A percentile compares a stretch with the other conserved stretches of the same genome.
Evolutionary conservation across 2,888 invertebrate genomes (phyloP).

Genomic region (Venustoraphidia nigricollis): DNA sequence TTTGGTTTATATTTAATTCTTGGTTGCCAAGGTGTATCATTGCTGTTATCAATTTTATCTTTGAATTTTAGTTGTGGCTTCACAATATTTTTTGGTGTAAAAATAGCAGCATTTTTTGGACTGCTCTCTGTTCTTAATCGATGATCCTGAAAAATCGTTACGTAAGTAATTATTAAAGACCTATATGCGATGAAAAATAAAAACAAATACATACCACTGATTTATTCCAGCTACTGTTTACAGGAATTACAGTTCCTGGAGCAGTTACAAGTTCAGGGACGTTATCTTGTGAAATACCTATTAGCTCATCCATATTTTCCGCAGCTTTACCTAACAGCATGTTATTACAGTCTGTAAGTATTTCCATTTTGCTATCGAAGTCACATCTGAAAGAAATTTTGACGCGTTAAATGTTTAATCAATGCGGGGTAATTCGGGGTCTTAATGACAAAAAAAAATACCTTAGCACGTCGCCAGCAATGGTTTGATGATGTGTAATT

Average conservation of each 20-base stretch:
- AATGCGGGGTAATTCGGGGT: no score
- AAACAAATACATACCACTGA: slow-evolving; percentile 7
- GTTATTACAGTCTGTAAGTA: slow-evolving; percentile 71
- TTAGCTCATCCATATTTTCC: slow-evolving; percentile 50
- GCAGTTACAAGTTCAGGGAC: no score
- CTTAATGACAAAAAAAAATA: slow-evolving; percentile 6
- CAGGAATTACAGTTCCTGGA: slow-evolving; percentile 11
- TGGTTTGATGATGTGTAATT: slow-evolving; percentile 36
- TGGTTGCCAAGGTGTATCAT: slow-evolving; percentile 61
- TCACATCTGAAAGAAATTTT: slow-evolving; percentile 24
- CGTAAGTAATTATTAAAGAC: slow-evolving; percentile 4
- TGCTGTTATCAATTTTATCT: slow-evolving; percentile 69
- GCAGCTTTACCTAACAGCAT: slow-evolving; percentile 66
- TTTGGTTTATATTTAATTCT: slow-evolving; percentile 78
- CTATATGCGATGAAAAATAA: background rate
- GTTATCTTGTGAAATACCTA: slow-evolving; percentile 36
- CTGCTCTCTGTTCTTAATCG: background rate
- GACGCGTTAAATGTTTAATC: background rate
- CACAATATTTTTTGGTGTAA: slow-evolving; percentile 40
- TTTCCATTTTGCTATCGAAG: slow-evolving; percentile 54
- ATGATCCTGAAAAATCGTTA: slow-evolving; percentile 6
- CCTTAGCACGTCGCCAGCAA: slow-evolving; percentile 38
- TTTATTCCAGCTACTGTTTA: slow-evolving; percentile 47
- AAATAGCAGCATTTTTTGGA: no score
- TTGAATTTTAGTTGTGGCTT: slow-evolving; percentile 77